Evolutionary conservation across 2,113 vertebrate species (phyloP).

Genomic region (Lampris incognitus): DNA sequence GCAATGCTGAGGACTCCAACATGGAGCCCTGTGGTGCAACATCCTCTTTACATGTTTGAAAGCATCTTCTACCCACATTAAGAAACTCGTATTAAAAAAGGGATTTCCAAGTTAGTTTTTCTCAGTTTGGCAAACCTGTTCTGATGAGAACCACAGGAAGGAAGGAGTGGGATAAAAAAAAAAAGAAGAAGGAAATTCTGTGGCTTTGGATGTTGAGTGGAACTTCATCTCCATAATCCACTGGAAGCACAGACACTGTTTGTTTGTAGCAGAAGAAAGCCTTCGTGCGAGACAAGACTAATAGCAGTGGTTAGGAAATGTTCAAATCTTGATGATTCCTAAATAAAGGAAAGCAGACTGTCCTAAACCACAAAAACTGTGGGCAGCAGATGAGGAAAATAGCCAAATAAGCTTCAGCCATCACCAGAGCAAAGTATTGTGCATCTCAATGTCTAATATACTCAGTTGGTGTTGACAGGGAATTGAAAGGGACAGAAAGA

Average conservation of each 20-base stretch:
- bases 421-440: neutral
- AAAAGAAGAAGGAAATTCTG: constrained; percentile 45
- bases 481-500: neutral
- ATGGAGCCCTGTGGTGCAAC: constrained; percentile 5
- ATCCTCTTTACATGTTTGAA: constrained; percentile 29
- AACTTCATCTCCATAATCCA: constrained; percentile 61
- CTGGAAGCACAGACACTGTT: constrained; percentile 43
- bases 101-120: constrained; percentile 21
- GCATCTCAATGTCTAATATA: neutral
- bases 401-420: neutral
- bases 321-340: constrained; percentile 56
- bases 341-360: constrained; percentile 9
- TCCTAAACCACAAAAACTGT: neutral
- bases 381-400: constrained; percentile 3
- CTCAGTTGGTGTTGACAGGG: neutral
- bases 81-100: constrained; percentile 4
- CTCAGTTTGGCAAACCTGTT: constrained; percentile 28
- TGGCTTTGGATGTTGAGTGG: constrained; percentile 43
- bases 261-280: constrained; percentile 51
- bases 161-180: constrained; percentile 45
- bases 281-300: constrained; percentile 49
- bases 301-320: constrained; percentile 31
- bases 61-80: neutral
- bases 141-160: constrained; percentile 6
- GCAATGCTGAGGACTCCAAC: constrained; percentile 1